Base-by-base conservation (phyloP, 2,113 vertebrate species). In the Sapayoa aenigma region DNA sequence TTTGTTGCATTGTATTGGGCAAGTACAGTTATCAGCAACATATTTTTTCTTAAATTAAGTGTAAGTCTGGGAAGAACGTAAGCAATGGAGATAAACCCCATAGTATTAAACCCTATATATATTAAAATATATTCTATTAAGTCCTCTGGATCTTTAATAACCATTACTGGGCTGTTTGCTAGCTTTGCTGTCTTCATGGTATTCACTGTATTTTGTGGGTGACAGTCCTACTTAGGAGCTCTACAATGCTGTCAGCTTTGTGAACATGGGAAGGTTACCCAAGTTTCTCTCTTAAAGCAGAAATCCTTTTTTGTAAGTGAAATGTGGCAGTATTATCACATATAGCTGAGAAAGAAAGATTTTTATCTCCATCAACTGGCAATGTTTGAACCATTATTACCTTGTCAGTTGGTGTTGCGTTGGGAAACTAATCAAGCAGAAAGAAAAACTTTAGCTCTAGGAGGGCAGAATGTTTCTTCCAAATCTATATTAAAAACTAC, bases 1-100 rank as follows among this genome's bases (percentile, higher is more conserved):
- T 0, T 0, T 68, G 8, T 84, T 76, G 16, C 18, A 31, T n/a
- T 0, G 0, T 65, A 49, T 65, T 89, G 25, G 6, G 42, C 42
- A 46, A 67, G 23, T 20, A 24, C 6, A 65, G 31, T 49, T 87
- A 75, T 25, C 35, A 79, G 31, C 27, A 73, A 20, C 2, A 8
- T 3, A 12, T 49, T 66, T 81, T 63, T 87, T 82, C 11, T 79
- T 72, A n/a, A 42, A 37, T 7, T 27, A 69, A 37, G 7, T 42
- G 37, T 72, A 69, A 50, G 68, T 73, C 5, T 82, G n/a, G 53
- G n/a, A 68, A 69, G 2, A 88, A 16, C 2, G 0, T 72, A 63
- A 82, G 19, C 39, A 90, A 67, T 31, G 16, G 23, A 58, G 25
- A 62, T 78, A 83, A 77, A 50, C 11, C 10, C 55, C 59, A 35